Conservation (phyloP, 53 echinoderm and acorn worm genomes). For the Pentamera pediparva region DNA sequence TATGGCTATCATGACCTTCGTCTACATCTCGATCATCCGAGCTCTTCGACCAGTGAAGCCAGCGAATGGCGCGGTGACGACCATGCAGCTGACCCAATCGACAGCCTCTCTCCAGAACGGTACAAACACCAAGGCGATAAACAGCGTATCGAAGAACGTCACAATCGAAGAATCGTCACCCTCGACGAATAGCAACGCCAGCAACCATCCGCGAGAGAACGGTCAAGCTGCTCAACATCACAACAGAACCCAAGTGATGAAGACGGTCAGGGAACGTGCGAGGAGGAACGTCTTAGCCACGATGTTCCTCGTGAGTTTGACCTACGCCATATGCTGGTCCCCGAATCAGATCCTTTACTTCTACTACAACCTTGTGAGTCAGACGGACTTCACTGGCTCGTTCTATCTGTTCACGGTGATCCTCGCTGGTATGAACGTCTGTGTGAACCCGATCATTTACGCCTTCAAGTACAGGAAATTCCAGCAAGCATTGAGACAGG, state of each 20-base stretch:
- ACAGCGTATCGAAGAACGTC: no score
- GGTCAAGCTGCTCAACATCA: neutral
- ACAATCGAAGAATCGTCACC: neutral
- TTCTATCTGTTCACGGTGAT: slow-evolving; percentile 8
- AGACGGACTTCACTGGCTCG: slow-evolving; percentile 10
- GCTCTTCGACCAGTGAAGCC: slow-evolving; percentile 25
- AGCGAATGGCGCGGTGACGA: neutral
- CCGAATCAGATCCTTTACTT: slow-evolving; percentile 29
- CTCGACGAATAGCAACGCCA: neutral
- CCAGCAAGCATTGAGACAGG: slow-evolving; percentile 5
- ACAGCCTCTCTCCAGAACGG: neutral
- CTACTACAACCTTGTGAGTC: slow-evolving; percentile 10
- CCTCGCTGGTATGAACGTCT: slow-evolving; percentile 7
- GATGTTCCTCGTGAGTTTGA: slow-evolving; percentile 23
- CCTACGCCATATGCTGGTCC: slow-evolving; percentile 13
- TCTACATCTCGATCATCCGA: slow-evolving; percentile 27
- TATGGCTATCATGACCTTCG: slow-evolving; percentile 16
- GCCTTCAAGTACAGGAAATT: slow-evolving; percentile 37
- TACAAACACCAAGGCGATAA: neutral
- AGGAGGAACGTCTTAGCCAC: slow-evolving; percentile 14
- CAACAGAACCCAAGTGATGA: no score
- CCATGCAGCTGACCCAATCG: neutral
- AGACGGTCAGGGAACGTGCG: slow-evolving; percentile 1
- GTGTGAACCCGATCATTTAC: slow-evolving; percentile 12
- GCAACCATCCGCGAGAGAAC: neutral